Percentiles rank a stretch among this genome's conserved stretches.
Conservation (phyloP, 2,797 vertebrate species). For the Silurus aristotelis region DNA sequence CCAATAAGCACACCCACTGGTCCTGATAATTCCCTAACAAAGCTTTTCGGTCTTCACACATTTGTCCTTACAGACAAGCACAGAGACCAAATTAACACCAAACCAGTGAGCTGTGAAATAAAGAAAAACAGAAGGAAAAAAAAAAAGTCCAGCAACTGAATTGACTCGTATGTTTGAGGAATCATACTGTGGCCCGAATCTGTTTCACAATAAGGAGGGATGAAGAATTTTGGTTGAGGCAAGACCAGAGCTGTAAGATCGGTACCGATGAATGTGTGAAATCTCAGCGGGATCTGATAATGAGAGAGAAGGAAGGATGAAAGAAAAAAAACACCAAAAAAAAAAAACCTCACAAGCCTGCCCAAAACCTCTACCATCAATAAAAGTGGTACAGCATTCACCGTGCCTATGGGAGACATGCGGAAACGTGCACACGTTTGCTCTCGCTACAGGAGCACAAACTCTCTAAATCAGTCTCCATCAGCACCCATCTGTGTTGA, state of each 20-base stretch:
- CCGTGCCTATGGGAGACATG: background rate
- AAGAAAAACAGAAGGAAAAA: slow-evolving; percentile 29
- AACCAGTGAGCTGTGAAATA: slow-evolving; percentile 31
- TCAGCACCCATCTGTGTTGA: slow-evolving; percentile 31
- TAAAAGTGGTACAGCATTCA: slow-evolving; percentile 7
- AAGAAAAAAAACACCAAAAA: slow-evolving; percentile 9
- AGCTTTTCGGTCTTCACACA: background rate
- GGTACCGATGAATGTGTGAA: slow-evolving; percentile 31
- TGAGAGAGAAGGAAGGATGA: slow-evolving; percentile 39
- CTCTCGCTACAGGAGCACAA: background rate
- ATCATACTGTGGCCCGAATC: slow-evolving; percentile 14
- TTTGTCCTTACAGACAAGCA: slow-evolving; percentile 15
- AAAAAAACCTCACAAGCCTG: background rate
- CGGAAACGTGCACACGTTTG: background rate
- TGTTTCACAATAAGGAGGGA: slow-evolving; percentile 27
- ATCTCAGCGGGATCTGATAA: slow-evolving; percentile 44
- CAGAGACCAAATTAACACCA: slow-evolving; percentile 11
- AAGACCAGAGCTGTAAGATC: slow-evolving; percentile 20
- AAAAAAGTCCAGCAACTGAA: slow-evolving; percentile 30
- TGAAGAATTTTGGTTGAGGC: background rate
- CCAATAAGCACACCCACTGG: slow-evolving; percentile 6
- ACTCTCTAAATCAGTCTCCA: slow-evolving; percentile 21
- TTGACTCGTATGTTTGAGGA: slow-evolving; percentile 5
- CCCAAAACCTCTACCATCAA: slow-evolving; percentile 15
- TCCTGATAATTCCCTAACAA: slow-evolving; percentile 13